Base-by-base conservation (phyloP, 2,113 vertebrate genomes). In the Corydoras sp. region DNA sequence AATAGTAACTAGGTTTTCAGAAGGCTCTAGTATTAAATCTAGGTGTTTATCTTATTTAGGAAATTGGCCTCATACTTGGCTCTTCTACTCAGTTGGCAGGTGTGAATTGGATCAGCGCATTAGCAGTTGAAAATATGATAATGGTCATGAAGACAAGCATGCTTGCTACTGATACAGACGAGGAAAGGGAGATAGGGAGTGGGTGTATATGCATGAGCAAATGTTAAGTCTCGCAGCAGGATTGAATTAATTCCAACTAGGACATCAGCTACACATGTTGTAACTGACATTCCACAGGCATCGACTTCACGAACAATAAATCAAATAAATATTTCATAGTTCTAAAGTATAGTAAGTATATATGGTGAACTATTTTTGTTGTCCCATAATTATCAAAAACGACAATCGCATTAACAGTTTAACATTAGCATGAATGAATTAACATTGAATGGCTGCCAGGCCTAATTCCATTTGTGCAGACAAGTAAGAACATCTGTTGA, bases 401-500 rank as follows among this genome's bases (percentile, higher is more conserved):
- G 35, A 43, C 35, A 43, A 43, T 5, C 4, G 35, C 2, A 43
- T 8, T 43, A 43, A 43, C 35, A 43, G 35, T 43, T 43, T 43
- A 43, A 43, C 35, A 43, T 43, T 43, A 43, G 35, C 18, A 24
- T 24, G 18, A 24, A 24, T 24, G 18, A 24, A 24, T 24, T 24
- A 24, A 24, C 18, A 43, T 43, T 43, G 4, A 43, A 43, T 43
- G 35, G 35, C 35, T 43, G 35, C 35, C 35, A 43, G 35, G 35
- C 35, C 35, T 5, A 43, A 43, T 43, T 43, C 35, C 35, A 43
- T 4, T 43, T 43, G 1, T 43, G 4, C 7, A 8, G 35, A 43
- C 7, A 43, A 43, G 35, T 29, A n/a, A 29, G 56, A 68, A 24
- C 68, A 63, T 72, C 53, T 76, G 65, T 35, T 67, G 50, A 66